These are phyloP conservation scores for Dolichallabes microphthalmus DNA, from an alignment of 2,113 vertebrate species.

Conservation along the genomic window DNA sequence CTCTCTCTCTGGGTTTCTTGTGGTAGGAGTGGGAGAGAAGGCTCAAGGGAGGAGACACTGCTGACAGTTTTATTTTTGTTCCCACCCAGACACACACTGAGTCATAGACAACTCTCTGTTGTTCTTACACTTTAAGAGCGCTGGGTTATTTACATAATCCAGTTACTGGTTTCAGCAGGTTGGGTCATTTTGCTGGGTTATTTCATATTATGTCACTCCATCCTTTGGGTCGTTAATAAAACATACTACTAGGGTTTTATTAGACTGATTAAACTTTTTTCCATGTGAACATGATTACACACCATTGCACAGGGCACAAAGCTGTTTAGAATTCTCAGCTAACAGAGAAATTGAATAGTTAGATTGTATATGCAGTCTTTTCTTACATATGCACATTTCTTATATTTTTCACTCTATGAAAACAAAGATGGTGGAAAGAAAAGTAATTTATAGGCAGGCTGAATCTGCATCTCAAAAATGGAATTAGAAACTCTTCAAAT, in stretches of 20 bases:
- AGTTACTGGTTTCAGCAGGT: background rate
- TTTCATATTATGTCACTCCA: background rate
- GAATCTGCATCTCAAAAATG: too few species aligned
- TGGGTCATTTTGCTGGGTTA: background rate
- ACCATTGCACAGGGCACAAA: background rate
- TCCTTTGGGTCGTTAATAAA: background rate
- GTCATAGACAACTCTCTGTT: constrained; percentile 2
- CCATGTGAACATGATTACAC: background rate
- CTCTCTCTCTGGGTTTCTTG: background rate
- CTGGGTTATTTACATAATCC: background rate
- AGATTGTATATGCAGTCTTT: too few species aligned
- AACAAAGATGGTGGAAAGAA: background rate
- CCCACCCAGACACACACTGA: background rate
- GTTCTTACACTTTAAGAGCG: background rate
- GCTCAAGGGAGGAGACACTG: constrained; percentile 10
- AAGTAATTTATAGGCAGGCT: too few species aligned
- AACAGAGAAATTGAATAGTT: background rate
- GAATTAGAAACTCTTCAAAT: too few species aligned
- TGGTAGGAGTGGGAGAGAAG: constrained; percentile 11
- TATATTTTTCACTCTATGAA: background rate
- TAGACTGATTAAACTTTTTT: background rate
- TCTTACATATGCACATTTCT: too few species aligned
- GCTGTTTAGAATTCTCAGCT: background rate
- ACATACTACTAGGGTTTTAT: too few species aligned
- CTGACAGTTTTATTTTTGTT: constrained; percentile 8